Evolutionary conservation across 2,797 vertebrate species (phyloP), one percentile per base, ranked within the genome.

Genomic region (Merluccius polli): DNA sequence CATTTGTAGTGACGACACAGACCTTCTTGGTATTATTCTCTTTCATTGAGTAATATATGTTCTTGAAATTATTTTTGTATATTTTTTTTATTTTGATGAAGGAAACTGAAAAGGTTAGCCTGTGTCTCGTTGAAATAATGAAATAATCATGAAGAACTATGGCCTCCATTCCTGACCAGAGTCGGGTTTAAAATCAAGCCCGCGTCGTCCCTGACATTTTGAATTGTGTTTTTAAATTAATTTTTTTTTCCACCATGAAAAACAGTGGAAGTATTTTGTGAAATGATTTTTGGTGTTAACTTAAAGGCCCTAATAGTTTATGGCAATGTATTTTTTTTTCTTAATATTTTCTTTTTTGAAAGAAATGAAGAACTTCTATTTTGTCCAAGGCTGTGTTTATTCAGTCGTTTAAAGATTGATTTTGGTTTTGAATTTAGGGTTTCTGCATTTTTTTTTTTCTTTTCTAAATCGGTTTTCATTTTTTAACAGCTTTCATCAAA

Each of bases 101-200:
- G 35, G 21, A 70, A 29, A 36, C 15, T 35, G 75, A 59, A 15
- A 72, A 69, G 18, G 32, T 24, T 8, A 41, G 69, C 24, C n/a
- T 38, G 21, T 31, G 38, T 24, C 73, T 74, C 24, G 74, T 30
- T 27, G 33, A 31, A n/a, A n/a, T n/a, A n/a, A n/a, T n/a, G 24
- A 72, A 74, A n/a, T 1, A n/a, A n/a, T 30, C 52, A 10, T 15
- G 69, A 41, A 68, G 79, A 80, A 72, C 29, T 7, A 36, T 79
- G 71, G 33, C 70, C 77, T 77, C 80, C 77, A 67, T 38, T 67
- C 75, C 33, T n/a, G 76, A 33, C 8, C 70, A 69, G 65, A 41
- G 71, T 73, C 30, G 69, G 52, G 38, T 71, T 69, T 24, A 59
- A 32, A 41, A 52, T 79, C 9, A 0, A 70, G 13, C 18, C 36